A percentile compares a stretch with the other conserved stretches of the same genome.
Conservation (phyloP, 2,888 invertebrate genomes). For the Tupiocoris notatus region DNA sequence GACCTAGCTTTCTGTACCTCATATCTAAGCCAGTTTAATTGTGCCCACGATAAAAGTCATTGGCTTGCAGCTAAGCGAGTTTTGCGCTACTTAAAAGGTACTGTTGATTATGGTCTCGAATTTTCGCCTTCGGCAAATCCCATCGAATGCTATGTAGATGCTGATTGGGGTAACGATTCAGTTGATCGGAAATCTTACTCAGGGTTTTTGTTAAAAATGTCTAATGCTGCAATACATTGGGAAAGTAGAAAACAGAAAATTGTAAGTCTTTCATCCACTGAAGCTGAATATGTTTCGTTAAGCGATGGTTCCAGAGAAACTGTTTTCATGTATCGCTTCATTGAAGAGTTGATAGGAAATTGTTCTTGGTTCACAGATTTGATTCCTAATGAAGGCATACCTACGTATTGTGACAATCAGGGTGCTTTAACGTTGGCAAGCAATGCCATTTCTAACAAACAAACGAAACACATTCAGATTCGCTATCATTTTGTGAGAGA, state of each 20-base stretch:
- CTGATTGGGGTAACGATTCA: constrained; percentile 25
- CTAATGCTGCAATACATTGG: constrained; percentile 38
- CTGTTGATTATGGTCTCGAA: constrained; percentile 30
- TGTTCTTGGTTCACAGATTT: not conserved
- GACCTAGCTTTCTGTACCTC: constrained; percentile 17
- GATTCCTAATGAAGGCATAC: not conserved
- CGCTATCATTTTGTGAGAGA: not conserved
- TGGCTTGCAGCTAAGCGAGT: constrained; percentile 46
- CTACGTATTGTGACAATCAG: not conserved
- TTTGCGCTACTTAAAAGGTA: constrained; percentile 45
- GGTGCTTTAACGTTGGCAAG: not conserved
- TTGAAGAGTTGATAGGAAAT: no score
- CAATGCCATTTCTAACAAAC: not conserved
- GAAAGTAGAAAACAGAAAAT: constrained; percentile 31
- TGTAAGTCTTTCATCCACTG: constrained; percentile 27
- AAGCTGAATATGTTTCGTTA: constrained; percentile 25
- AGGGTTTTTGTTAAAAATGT: constrained; percentile 48
- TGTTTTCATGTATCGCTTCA: no score
- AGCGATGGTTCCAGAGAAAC: constrained; percentile 25
- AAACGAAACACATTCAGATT: not conserved
- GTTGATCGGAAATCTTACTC: constrained; percentile 41
- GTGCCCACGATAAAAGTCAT: constrained; percentile 9
- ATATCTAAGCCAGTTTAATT: constrained; percentile 24
- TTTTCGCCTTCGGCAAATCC: constrained; percentile 47
- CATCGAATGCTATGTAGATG: constrained; percentile 18